Evolutionary conservation across 2,888 invertebrate genomes (phyloP), one percentile per base, ranked within the genome.

Genomic region (Aphidoletes aphidimyza): DNA sequence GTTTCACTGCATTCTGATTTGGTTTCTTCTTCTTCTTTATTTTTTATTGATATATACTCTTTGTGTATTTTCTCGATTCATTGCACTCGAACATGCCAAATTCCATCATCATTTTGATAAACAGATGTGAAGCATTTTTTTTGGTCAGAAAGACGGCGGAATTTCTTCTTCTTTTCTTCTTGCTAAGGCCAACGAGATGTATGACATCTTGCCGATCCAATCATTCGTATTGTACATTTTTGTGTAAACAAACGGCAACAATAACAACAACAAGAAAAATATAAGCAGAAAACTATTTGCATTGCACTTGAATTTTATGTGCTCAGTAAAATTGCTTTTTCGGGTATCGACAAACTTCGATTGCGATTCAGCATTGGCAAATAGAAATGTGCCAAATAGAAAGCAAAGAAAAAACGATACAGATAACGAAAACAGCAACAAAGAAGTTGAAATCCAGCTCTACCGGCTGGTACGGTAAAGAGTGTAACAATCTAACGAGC

Each of bases 221-320:
- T 69, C 69, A 69, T 69, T 69, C 69, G 26, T n/a, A 34, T 69
- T 34, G 69, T 30, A 69, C 69, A 69, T 69, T 69, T 69, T 69
- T 34, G 69, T 5, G 69, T 69, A 69, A 69, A 69, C 69, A 69
- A 69, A 69, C 69, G 69, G 30, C 30, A 69, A 69, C 26, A 69
- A n/a, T n/a, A n/a, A n/a, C n/a, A n/a, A n/a, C n/a, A n/a, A n/a
- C n/a, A n/a, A n/a, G n/a, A n/a, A n/a, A n/a, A n/a, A n/a, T n/a
- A n/a, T n/a, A n/a, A n/a, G n/a, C n/a, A 69, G 26, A 14, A 54
- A 69, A 69, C 69, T 69, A 69, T 69, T 69, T 69, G 69, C 69
- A 69, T 69, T 69, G 69, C 69, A 69, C 69, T 69, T 69, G 30
- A 69, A 69, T 69, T 69, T 69, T 69, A 69, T 69, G 30, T 69